A percentile compares a stretch with the other conserved stretches of the same genome.
Evolutionary conservation across 1,140 invertebrate genomes (phyloP).

Genomic region (Drosophila nikananu): DNA sequence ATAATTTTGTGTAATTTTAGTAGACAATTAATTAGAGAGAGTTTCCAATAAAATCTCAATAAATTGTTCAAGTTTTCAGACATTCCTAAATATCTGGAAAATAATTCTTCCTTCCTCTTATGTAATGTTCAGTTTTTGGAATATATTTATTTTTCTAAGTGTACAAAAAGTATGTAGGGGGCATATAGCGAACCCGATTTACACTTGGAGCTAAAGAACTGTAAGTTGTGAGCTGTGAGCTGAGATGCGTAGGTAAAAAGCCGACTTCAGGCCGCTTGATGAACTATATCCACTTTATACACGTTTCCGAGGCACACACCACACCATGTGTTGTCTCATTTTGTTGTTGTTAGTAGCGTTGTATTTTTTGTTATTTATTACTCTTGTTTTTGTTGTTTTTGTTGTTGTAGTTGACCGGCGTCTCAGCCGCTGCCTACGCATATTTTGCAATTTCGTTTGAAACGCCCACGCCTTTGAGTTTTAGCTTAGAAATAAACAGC

Average conservation of each 20-base stretch:
- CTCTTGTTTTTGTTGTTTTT: constrained; percentile 10
- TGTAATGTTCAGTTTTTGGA: background rate
- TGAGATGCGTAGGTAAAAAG: constrained; percentile 73
- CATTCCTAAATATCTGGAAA: no score
- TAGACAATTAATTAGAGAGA: background rate
- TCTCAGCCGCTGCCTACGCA: constrained; percentile 64
- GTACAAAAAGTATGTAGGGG: constrained; percentile 13
- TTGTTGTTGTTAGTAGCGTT: background rate
- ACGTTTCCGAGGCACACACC: constrained; percentile 18
- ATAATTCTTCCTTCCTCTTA: background rate
- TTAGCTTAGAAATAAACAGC: constrained; percentile 75
- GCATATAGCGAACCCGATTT: constrained; percentile 48
- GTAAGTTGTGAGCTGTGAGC: constrained; percentile 20
- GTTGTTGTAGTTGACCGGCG: constrained; percentile 16
- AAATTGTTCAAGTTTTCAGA: no score
- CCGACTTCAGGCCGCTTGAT: constrained; percentile 48
- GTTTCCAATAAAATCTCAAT: background rate
- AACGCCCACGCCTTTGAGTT: constrained; percentile 73
- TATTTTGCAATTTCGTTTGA: constrained; percentile 82
- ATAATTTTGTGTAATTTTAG: background rate
- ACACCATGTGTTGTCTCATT: constrained; percentile 9
- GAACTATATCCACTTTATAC: constrained; percentile 59
- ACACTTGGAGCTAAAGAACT: constrained; percentile 37
- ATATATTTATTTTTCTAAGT: constrained; percentile 1
- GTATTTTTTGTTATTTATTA: background rate